A percentile compares a stretch with the other conserved stretches of the same genome.
Conservation (phyloP, 2,888 invertebrate species). For the Limulus polyphemus region DNA sequence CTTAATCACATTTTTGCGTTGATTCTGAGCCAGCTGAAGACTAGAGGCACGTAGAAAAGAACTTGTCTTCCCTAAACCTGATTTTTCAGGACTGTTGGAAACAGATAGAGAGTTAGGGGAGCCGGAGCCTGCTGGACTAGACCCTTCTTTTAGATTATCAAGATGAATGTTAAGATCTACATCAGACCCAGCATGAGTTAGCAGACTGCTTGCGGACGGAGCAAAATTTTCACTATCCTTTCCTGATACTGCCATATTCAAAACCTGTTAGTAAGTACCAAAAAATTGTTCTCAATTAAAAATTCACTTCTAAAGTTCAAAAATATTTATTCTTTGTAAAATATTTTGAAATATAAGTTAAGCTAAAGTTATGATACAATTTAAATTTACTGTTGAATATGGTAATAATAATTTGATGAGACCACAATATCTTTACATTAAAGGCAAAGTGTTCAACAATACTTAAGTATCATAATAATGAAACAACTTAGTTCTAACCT, state of each 20-base stretch:
- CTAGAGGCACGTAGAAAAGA: background rate
- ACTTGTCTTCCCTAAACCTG: background rate
- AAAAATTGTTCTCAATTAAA: too few relatives aligned
- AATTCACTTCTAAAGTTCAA: too few relatives aligned
- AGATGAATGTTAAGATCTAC: constrained; percentile 29
- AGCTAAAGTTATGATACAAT: too few relatives aligned
- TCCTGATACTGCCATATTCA: constrained; percentile 33
- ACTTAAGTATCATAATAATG: too few relatives aligned
- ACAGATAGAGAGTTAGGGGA: constrained; percentile 24
- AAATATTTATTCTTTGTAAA: too few relatives aligned
- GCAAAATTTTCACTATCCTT: constrained; percentile 34
- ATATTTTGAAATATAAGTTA: too few relatives aligned
- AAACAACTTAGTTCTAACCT: too few relatives aligned
- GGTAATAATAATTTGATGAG: too few relatives aligned
- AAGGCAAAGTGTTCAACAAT: too few relatives aligned
- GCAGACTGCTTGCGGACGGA: constrained; percentile 22
- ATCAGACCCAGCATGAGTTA: constrained; percentile 24
- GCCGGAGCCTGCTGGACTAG: constrained; percentile 17
- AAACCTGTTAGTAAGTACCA: constrained; percentile 30
- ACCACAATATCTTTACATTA: too few relatives aligned
- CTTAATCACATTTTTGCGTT: constrained; percentile 28
- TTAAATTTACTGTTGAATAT: too few relatives aligned
- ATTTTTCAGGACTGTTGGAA: background rate
- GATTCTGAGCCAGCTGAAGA: background rate
- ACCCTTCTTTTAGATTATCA: constrained; percentile 27